These are phyloP conservation scores for Pecten maximus DNA, from an alignment of 2,888 invertebrate species.

Conservation along the genomic window DNA sequence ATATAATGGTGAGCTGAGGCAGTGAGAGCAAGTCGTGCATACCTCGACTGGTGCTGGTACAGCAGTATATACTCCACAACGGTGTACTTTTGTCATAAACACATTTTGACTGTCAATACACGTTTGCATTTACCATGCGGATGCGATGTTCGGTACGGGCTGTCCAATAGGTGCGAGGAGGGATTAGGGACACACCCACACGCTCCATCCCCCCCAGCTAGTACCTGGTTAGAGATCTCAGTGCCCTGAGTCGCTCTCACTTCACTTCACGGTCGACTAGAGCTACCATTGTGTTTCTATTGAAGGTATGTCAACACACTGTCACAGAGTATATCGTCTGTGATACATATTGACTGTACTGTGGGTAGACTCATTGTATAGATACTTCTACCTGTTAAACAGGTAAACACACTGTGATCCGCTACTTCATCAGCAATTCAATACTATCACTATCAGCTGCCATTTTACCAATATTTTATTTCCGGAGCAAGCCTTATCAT, in stretches of 20 bases:
- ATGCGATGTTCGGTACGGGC: not conserved
- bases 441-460: not conserved
- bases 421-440: not conserved
- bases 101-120: not conserved
- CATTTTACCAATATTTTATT: not conserved
- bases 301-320: not conserved
- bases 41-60: not conserved
- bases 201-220: not conserved
- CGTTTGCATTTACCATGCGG: not conserved
- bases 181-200: not conserved
- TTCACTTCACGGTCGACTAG: constrained; percentile 5
- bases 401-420: not conserved
- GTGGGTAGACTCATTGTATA: not conserved
- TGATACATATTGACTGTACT: not conserved
- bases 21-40: not conserved
- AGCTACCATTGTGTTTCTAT: not conserved
- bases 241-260: not conserved
- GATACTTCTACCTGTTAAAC: not conserved
- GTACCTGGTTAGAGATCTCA: not conserved
- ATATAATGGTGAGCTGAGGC: not conserved
- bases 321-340: not conserved
- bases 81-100: constrained; percentile 1
- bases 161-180: not conserved
- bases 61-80: not conserved
- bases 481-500: not conserved